Percentiles rank a stretch among this genome's conserved stretches.
Evolutionary conservation across 2,888 invertebrate species (phyloP).

Genomic region (Ernsta delagoae): DNA sequence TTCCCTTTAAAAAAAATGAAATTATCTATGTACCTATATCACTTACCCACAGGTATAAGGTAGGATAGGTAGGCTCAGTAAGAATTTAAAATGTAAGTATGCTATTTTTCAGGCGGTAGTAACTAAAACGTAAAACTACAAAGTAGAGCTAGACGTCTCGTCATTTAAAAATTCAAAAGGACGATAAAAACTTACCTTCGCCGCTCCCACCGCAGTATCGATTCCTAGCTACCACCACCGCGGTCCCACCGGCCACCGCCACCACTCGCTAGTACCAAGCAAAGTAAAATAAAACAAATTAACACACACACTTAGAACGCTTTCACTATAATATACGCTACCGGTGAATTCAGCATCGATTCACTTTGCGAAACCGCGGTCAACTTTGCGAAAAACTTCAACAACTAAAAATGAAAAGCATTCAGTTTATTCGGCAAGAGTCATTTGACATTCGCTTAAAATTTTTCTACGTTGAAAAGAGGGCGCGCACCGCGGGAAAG

Average conservation of each 20-base stretch:
- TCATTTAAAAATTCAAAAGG: conserved; percentile 40
- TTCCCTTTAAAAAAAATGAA: no score
- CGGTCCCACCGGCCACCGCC: conserved; percentile 61
- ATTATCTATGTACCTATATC: no score
- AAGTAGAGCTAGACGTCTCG: conserved; percentile 1
- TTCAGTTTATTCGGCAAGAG: conserved; percentile 42
- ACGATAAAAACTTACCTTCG: conserved; percentile 70
- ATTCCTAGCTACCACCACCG: conserved; percentile 76
- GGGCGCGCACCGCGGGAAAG: conserved; percentile 73
- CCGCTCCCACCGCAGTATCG: conserved; percentile 81
- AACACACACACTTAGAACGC: conserved; percentile 73
- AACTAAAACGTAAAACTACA: not conserved
- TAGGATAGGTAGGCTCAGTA: no score
- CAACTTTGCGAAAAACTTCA: conserved; percentile 69
- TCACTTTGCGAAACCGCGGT: conserved; percentile 62
- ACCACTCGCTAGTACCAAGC: conserved; percentile 68
- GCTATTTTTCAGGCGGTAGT: no score
- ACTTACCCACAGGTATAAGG: no score
- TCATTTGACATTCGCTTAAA: conserved; percentile 14
- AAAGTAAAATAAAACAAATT: conserved; percentile 77
- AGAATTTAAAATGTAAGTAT: no score
- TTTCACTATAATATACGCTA: conserved; percentile 62
- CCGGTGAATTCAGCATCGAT: conserved; percentile 68
- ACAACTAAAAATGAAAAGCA: conserved; percentile 62
- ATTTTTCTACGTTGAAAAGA: conserved; percentile 45